Evolutionary conservation across 92 coral and sea anemone species (phyloP).

Genomic region (Epizoanthus fatuus): DNA sequence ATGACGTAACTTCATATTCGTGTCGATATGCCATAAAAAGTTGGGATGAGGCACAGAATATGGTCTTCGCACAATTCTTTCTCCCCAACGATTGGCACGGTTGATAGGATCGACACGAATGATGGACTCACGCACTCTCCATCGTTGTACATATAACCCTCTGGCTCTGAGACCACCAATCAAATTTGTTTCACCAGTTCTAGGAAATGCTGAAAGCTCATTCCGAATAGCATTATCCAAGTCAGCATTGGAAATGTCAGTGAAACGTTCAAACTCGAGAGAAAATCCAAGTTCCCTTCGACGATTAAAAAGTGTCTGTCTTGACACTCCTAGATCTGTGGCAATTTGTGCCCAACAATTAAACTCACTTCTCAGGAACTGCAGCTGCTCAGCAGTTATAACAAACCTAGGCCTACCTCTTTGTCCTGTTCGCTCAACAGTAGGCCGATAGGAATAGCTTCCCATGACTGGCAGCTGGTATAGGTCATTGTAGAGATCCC

Average conservation of each 20-base stretch:
- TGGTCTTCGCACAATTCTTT: conserved; percentile 57
- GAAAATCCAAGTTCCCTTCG: conserved; percentile 65
- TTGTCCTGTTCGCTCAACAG: conserved; percentile 21
- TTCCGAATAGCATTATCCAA: conserved; percentile 43
- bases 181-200: conserved; percentile 66
- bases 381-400: conserved; percentile 44
- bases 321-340: conserved; percentile 47
- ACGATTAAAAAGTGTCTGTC: conserved; percentile 61
- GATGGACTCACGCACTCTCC: conserved; percentile 60
- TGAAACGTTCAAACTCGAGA: conserved; percentile 35
- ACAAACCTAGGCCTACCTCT: conserved; percentile 61
- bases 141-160: conserved; percentile 52
- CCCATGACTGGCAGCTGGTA: conserved; percentile 42
- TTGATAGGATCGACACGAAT: conserved; percentile 64
- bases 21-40: conserved; percentile 71
- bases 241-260: conserved; percentile 30
- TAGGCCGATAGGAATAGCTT: conserved; percentile 50
- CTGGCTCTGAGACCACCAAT: conserved; percentile 47
- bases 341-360: conserved; percentile 62
- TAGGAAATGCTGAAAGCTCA: conserved; percentile 48
- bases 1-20: conserved; percentile 50
- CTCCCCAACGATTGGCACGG: conserved; percentile 65
- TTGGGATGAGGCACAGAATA: conserved; percentile 73
- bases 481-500: not conserved
- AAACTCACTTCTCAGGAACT: conserved; percentile 48